Base-by-base conservation (phyloP, 2,888 invertebrate species). In the Dynastes grantii region DNA sequence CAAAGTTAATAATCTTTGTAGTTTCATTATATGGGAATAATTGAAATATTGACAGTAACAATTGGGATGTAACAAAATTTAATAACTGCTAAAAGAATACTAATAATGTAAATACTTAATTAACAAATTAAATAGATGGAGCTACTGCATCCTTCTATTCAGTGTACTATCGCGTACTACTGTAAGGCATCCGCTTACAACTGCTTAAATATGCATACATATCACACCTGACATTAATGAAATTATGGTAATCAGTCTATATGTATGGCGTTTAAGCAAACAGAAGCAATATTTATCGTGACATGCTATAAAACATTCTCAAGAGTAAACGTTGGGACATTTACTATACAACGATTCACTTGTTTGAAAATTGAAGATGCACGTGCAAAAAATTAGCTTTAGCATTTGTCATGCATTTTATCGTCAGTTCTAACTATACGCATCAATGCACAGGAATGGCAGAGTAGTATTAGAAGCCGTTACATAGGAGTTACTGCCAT, bases 41-140 rank as follows among this genome's bases (percentile, higher is more conserved):
- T 53, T 16, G 5, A 37, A 49, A 8, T 78, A 76, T 79, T 79
- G 76, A 76, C 76, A 32, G 49, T 63, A 16, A 27, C 49, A 58
- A 63, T 76, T 79, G 63, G 79, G 63, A 51, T 16, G 58, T 68
- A 64, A 71, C 78, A 64, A 78, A 76, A 64, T 76, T 45, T 76
- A 63, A 76, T 70, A 58, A 76, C 16, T 70, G 76, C 70, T 79
- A 79, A 79, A 70, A 79, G 70, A 76, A 70, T 68, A 53, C 75
- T 76, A 76, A 79, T 76, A 79, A 79, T 70, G 76, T 55, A 79
- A 79, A 79, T 79, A 79, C 70, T 76, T 76, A 76, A 79, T 79
- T 79, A 70, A 76, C 79, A 79, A 76, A 76, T 79, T 70, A 79
- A 79, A 79, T 70, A 76, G 67, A 73, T 9, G 40, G 40, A 73